A percentile compares a stretch with the other conserved stretches of the same genome.
phyloP scores from a whole-genome alignment of 1,140 invertebrate genomes.

The Drosophila saltans region DNA sequence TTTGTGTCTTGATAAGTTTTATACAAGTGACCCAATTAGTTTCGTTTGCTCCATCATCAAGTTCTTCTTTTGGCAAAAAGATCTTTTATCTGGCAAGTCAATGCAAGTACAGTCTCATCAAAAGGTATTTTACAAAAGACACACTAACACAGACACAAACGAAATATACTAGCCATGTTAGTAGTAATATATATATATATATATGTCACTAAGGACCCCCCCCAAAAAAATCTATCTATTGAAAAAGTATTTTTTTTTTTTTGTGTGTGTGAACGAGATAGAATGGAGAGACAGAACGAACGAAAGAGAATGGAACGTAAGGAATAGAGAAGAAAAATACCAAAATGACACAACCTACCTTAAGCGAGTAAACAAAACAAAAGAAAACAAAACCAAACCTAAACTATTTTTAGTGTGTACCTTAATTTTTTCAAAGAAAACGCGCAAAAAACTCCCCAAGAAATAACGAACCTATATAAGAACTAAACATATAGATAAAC shows the following conservation, averaged over 20 bases:
- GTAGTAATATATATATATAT: constrained; percentile 65
- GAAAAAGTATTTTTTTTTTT: constrained; percentile 50
- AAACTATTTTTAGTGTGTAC: constrained; percentile 83
- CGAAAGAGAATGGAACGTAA: constrained; percentile 17
- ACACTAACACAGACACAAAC: constrained; percentile 24
- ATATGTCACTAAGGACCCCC: constrained; percentile 63
- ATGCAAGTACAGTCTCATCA: constrained; percentile 15
- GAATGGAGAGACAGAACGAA: not conserved
- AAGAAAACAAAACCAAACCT: constrained; percentile 36
- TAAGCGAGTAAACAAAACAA: constrained; percentile 54
- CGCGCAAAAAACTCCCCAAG: constrained; percentile 37
- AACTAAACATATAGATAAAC: constrained; percentile 44
- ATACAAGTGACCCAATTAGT: constrained; percentile 71
- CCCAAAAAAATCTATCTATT: constrained; percentile 35
- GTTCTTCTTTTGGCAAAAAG: constrained; percentile 36
- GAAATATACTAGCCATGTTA: constrained; percentile 59
- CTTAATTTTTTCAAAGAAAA: constrained; percentile 72
- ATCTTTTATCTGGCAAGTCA: constrained; percentile 56
- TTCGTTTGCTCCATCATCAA: constrained; percentile 48
- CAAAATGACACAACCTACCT: constrained; percentile 73
- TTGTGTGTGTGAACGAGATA: constrained; percentile 11
- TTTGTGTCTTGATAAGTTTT: constrained; percentile 54
- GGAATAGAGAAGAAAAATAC: constrained; percentile 36
- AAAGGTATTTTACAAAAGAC: constrained; percentile 31
- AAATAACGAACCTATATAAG: constrained; percentile 45